phyloP scores from a whole-genome alignment of 2,888 invertebrate genomes.

The Pilophorus perplexus region DNA sequence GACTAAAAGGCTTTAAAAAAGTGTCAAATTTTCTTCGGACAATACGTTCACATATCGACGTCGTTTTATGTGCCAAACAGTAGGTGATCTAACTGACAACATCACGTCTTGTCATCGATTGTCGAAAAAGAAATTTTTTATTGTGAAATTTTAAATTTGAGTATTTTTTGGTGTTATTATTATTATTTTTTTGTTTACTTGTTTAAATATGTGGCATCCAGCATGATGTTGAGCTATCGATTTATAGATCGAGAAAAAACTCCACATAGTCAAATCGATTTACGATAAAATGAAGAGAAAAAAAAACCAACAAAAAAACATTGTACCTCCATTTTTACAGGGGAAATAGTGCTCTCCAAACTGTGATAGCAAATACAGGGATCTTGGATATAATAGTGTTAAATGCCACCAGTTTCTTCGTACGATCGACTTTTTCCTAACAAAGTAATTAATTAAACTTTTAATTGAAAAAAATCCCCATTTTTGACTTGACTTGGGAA shows the following conservation, averaged over 20 bases:
- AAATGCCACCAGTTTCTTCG: constrained; percentile 26
- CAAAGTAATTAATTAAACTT: constrained; percentile 5
- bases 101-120: constrained; percentile 40
- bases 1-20: constrained; percentile 2
- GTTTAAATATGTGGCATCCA: constrained; percentile 15
- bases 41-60: constrained; percentile 26
- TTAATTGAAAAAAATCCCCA: too few relatives aligned
- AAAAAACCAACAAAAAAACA: background rate
- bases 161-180: background rate
- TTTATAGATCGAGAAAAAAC: too few relatives aligned
- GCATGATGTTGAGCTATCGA: background rate
- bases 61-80: constrained; percentile 44
- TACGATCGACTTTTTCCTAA: constrained; percentile 2
- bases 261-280: too few relatives aligned
- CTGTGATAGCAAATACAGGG: constrained; percentile 44
- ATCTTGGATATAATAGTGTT: constrained; percentile 18
- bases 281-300: too few relatives aligned
- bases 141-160: constrained; percentile 11
- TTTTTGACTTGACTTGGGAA: constrained; percentile 36
- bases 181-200: background rate
- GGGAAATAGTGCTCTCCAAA: constrained; percentile 43
- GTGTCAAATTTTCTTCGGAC: constrained; percentile 35
- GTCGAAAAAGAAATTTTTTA: background rate
- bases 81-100: constrained; percentile 43
- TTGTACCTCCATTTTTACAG: constrained; percentile 25